These are phyloP conservation scores for Theonella swinhoei DNA, from an alignment of 37 sponge, comb jelly and placozoan genomes.

Conservation along the genomic window DNA sequence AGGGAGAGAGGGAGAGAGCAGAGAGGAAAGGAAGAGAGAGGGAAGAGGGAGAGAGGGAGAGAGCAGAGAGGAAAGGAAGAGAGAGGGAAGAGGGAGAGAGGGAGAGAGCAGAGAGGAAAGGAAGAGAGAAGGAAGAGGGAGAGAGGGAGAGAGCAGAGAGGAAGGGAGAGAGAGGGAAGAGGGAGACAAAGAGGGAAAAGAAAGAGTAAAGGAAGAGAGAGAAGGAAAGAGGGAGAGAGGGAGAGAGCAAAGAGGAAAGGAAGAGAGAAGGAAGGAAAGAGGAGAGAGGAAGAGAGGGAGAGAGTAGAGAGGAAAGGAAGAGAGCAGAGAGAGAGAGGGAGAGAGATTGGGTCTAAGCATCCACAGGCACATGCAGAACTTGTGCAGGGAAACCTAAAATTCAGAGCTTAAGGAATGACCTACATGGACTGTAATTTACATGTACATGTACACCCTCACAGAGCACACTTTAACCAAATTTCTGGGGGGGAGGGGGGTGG, in stretches of 20 bases:
- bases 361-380: too few species aligned
- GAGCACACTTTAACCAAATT: too few species aligned
- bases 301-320: background rate
- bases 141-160: background rate
- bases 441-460: too few species aligned
- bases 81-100: background rate
- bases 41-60: background rate
- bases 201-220: background rate
- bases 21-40: too few species aligned
- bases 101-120: background rate
- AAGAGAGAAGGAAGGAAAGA: background rate
- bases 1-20: background rate
- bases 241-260: background rate
- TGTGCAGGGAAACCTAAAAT: too few species aligned
- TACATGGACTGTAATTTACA: too few species aligned
- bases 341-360: background rate
- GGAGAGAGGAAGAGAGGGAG: background rate
- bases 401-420: too few species aligned
- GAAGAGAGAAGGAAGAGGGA: background rate
- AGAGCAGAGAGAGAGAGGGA: background rate
- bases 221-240: background rate
- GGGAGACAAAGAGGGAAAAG: background rate
- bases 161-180: background rate
- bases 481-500: too few species aligned
- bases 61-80: background rate